Evolutionary conservation across 2,888 invertebrate genomes (phyloP), one percentile per base, ranked within the genome.

Genomic region (Drosophila mimica): DNA sequence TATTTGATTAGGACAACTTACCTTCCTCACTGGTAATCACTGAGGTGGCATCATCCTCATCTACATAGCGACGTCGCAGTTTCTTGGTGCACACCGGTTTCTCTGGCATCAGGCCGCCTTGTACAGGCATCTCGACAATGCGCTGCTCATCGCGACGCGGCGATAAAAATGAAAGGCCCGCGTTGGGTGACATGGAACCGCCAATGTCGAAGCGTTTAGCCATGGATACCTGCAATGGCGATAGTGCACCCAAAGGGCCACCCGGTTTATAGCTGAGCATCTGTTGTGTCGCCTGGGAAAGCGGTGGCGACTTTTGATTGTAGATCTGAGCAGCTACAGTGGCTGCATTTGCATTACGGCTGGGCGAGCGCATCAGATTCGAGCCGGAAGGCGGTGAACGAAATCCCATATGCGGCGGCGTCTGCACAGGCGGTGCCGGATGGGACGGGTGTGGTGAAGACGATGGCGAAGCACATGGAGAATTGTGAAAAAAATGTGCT

Each of bases 11-110:
- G 15, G 15, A 15, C 1, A 5, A 4, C 83, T 74, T 77, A 93
- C 93, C 93, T 76, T 93, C 93, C 76, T 93, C 93, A 52, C 93
- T 93, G 2, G 93, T 93, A 43, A 93, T 93, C 5, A 93, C 93
- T 0, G 93, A 93, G 2, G 92, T 93, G 13, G 93, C 93, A 77
- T 93, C 93, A 60, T 93, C 93, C 65, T 93, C 93, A 63, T 93
- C 93, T 0, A 93, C 93, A 81, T 92, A 93, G 34, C 92, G 92
- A 6, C 93, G 86, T 53, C 90, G 84, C 30, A 93, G 89, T 70
- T 92, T 93, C 65, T 93, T 93, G 15, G 93, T 93, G 65, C 93
- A 93, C 1, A 91, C 79, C 0, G 93, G 93, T 49, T 93, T 93
- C 48, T 93, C 93, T 1, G 91, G 83, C 74, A 91, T 89, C 11